phyloP scores from a whole-genome alignment of 2,888 invertebrate species.

The Drosophila limbata region DNA sequence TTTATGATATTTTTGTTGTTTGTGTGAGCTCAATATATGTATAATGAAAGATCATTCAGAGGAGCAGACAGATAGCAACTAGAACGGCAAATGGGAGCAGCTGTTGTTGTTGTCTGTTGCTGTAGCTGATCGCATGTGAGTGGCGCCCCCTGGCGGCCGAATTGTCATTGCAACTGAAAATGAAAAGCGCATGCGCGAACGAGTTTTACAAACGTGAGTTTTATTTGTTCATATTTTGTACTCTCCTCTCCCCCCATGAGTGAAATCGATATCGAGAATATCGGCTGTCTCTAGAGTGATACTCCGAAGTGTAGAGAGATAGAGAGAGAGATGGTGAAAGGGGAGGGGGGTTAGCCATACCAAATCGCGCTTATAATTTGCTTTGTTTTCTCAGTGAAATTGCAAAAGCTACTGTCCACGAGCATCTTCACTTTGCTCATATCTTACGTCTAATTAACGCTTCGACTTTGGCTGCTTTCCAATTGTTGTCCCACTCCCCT shows the following conservation, averaged over 20 bases:
- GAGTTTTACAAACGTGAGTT: slow-evolving; percentile 64
- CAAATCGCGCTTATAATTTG: slow-evolving; percentile 58
- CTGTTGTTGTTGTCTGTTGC: slow-evolving; percentile 29
- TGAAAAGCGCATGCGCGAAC: slow-evolving; percentile 70
- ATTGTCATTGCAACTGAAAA: slow-evolving; percentile 75
- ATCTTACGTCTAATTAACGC: slow-evolving; percentile 72
- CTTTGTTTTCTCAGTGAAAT: slow-evolving; percentile 70
- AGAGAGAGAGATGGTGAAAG: too few relatives aligned
- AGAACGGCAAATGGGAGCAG: slow-evolving; percentile 66
- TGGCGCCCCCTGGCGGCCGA: slow-evolving; percentile 58
- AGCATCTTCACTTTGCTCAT: slow-evolving; percentile 68
- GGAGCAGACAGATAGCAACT: slow-evolving; percentile 51
- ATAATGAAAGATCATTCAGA: slow-evolving; percentile 52
- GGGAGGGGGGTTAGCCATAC: slow-evolving; percentile 1
- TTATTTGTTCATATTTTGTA: slow-evolving; percentile 39
- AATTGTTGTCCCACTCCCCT: slow-evolving; percentile 51
- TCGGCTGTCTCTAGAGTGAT: slow-evolving; percentile 34
- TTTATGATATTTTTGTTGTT: slow-evolving; percentile 70
- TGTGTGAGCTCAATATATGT: slow-evolving; percentile 45
- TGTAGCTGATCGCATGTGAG: slow-evolving; percentile 5
- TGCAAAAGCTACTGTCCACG: slow-evolving; percentile 43
- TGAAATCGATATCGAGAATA: slow-evolving; percentile 74
- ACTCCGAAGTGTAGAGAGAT: neutral
- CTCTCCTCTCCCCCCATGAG: slow-evolving; percentile 29
- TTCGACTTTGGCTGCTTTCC: slow-evolving; percentile 64